Conservation (phyloP, 2,797 vertebrate genomes). For the Chrosomus eos region DNA sequence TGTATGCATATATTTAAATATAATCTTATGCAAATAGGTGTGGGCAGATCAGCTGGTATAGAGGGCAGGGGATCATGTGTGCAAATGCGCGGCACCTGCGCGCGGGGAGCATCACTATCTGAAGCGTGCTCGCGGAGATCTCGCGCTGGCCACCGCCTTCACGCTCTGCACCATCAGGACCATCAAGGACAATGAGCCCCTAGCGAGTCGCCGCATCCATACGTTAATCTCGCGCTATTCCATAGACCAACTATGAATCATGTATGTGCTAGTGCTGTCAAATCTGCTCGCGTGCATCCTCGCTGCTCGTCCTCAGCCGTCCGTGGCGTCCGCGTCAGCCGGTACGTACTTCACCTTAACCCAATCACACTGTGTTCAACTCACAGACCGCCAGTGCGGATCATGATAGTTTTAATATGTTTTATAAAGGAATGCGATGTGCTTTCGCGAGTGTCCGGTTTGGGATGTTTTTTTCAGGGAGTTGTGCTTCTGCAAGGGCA, state of each 20-base stretch:
- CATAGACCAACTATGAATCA: conserved; percentile 85
- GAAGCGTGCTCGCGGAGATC: conserved; percentile 57
- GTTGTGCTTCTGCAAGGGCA: conserved; percentile 43
- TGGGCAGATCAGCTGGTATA: conserved; percentile 10
- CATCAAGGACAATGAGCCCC: conserved; percentile 73
- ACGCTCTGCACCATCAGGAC: conserved; percentile 69
- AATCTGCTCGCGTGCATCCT: conserved; percentile 81
- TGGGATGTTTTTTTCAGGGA: conserved; percentile 28
- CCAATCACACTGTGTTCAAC: neutral
- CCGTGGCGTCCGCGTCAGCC: conserved; percentile 75
- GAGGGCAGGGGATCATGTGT: conserved; percentile 1
- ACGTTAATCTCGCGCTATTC: conserved; percentile 76
- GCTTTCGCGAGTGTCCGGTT: neutral
- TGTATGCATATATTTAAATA: neutral
- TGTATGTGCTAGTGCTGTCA: conserved; percentile 82
- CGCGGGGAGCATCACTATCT: conserved; percentile 29
- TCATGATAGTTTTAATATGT: neutral
- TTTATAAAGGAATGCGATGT: neutral
- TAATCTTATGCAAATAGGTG: neutral
- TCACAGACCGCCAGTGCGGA: neutral
- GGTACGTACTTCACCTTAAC: conserved; percentile 81
- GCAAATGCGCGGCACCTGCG: conserved; percentile 13
- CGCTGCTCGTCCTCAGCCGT: conserved; percentile 75
- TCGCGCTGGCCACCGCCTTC: conserved; percentile 65
- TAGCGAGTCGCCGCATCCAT: conserved; percentile 69